Percentiles rank a stretch among this genome's conserved stretches.
These are phyloP conservation scores for Mus pahari DNA, from an alignment of 2,113 vertebrate species.

Conservation along the genomic window DNA sequence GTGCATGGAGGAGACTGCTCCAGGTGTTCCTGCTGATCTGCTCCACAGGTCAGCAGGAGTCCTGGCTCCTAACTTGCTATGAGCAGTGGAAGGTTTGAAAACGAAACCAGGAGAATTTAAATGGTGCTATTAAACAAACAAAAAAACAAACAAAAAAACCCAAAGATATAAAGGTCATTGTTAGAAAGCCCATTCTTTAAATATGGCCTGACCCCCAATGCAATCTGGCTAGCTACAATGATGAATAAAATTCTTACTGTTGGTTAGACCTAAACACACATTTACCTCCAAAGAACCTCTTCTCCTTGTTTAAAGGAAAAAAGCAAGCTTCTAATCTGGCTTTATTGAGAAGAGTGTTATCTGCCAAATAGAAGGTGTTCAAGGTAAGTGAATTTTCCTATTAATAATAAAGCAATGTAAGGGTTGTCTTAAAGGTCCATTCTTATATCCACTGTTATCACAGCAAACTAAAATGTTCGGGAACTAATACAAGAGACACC, in stretches of 20 bases:
- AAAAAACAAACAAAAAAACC: too few species aligned
- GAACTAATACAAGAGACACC: background rate
- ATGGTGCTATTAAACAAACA: background rate
- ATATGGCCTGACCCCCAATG: background rate
- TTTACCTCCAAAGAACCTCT: background rate
- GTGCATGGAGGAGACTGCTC: background rate
- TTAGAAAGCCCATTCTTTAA: background rate
- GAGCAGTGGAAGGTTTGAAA: constrained; percentile 32
- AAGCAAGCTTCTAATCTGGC: constrained; percentile 34
- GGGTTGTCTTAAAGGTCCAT: background rate
- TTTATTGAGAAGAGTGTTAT: background rate
- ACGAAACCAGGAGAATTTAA: background rate
- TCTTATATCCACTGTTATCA: background rate
- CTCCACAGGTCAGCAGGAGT: background rate
- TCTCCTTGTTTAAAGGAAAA: background rate
- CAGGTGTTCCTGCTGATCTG: background rate
- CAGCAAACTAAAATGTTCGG: constrained; percentile 27
- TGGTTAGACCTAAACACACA: background rate
- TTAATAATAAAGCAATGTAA: constrained; percentile 7
- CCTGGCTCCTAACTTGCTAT: background rate
- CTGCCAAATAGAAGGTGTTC: background rate
- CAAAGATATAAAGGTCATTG: background rate
- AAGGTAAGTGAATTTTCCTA: constrained; percentile 29
- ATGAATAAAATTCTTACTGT: constrained; percentile 22
- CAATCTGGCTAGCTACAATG: background rate